Base-by-base conservation (phyloP, 2,797 vertebrate species). In the Dryobates pubescens region DNA sequence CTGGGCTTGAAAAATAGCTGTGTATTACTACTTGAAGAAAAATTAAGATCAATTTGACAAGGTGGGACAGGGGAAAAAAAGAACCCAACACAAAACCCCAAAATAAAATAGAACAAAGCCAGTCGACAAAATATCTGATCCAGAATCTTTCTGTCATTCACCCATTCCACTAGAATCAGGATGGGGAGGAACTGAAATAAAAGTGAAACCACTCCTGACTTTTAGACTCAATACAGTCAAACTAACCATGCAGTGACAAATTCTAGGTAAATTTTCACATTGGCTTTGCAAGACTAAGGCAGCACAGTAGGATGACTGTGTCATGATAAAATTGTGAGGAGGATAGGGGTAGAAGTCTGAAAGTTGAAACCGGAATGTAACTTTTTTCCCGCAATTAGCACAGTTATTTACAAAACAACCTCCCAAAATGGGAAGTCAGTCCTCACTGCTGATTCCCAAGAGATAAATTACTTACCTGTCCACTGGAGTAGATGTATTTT, bases 401-500 rank as follows among this genome's bases (percentile, higher is more conserved):
- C 17, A 62, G 9, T 29, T 53, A 17, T 43, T 63, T 63, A 78
- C 5, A 76, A 74, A 86, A 73, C 1, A 87, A 59, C n/a, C 62
- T 80, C 16, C 47, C 29, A 29, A 80, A 93, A 72, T 3, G 17
- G 17, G 22, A 78, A 76, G 27, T 27, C 32, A 56, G 7, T 71
- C 43, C 32, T 85, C 38, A 54, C 9, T 72, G 15, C 51, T 61
- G 77, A 94, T 3, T 57, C 29, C 30, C 27, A 76, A 93, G 27
- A 69, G 11, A 59, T 17, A 73, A 84, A 61, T 27, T 62, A 78
- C 98, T 53, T 90, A 99, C 99, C 99, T 98, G 95, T 99, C 99
- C 73, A 99, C 99, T n/a, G 99, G 99, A 68, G 99, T 98, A 49
- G 99, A 99, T 13, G 99, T 99, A 89, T 99, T 99, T 98, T 99